These are phyloP conservation scores for Diplazon laetatorius DNA, from an alignment of 2,888 invertebrate genomes.

Conservation along the genomic window DNA sequence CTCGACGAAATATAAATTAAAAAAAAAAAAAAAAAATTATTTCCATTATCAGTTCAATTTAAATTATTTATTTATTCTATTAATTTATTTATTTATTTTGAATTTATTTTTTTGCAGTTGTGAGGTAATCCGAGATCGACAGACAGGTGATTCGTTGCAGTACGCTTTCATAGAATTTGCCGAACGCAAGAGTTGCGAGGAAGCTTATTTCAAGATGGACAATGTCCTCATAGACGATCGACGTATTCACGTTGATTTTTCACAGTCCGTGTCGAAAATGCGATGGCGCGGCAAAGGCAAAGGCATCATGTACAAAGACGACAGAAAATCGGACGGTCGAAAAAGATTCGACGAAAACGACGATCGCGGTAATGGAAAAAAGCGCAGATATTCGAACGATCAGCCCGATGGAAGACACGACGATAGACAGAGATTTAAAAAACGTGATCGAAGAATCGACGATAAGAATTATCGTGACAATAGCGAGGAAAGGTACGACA, in stretches of 20 bases:
- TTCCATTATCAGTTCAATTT: background rate
- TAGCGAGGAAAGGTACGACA: conserved; percentile 55
- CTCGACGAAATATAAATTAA: too few species aligned
- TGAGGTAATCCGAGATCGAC: conserved; percentile 97
- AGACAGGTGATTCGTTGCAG: conserved; percentile 96
- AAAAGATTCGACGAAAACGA: conserved; percentile 49
- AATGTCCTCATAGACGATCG: conserved; percentile 99
- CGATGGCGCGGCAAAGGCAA: conserved; percentile 95
- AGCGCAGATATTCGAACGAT: conserved; percentile 58
- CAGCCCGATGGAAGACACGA: conserved; percentile 58
- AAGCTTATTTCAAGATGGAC: conserved; percentile 99
- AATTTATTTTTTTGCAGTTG: conserved; percentile 85
- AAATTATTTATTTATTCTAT: background rate
- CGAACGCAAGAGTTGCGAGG: conserved; percentile 95
- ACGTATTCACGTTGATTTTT: conserved; percentile 99
- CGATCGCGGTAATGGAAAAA: conserved; percentile 57
- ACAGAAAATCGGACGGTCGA: conserved; percentile 67
- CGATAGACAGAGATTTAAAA: too few species aligned
- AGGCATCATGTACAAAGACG: conserved; percentile 86
- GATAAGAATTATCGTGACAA: conserved; percentile 61
- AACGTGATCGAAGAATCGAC: conserved; percentile 56
- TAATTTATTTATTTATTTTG: background rate
- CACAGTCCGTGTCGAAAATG: conserved; percentile 98
- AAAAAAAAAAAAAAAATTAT: background rate
- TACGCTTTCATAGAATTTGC: conserved; percentile 99